Percentiles rank a stretch among this genome's conserved stretches.
Conservation (phyloP, 2,113 vertebrate genomes). For the Meles meles region DNA sequence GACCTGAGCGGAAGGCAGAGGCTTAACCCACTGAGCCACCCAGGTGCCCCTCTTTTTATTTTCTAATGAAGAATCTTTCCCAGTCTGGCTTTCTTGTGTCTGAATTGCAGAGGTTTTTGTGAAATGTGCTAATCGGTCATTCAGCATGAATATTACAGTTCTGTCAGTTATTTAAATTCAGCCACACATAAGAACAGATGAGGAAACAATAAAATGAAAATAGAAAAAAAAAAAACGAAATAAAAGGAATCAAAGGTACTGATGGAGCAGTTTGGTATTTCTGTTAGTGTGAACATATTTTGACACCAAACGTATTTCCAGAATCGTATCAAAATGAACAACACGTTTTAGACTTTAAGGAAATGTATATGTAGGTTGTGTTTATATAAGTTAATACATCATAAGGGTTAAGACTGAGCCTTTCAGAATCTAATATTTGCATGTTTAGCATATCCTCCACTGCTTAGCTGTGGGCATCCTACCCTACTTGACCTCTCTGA, state of each 20-base stretch:
- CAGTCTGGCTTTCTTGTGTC: background rate
- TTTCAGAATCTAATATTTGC: background rate
- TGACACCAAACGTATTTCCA: background rate
- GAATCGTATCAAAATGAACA: background rate
- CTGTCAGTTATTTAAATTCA: background rate
- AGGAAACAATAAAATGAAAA: background rate
- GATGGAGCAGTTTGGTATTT: background rate
- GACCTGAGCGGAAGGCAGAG: too few species aligned
- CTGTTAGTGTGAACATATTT: background rate
- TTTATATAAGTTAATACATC: background rate
- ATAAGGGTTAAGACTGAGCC: background rate
- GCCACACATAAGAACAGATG: background rate
- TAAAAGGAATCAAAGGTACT: background rate
- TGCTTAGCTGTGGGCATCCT: background rate
- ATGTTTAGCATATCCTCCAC: background rate
- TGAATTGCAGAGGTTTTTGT: background rate
- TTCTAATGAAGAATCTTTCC: constrained; percentile 5
- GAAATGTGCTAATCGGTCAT: background rate
- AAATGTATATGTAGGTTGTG: background rate
- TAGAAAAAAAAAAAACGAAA: background rate
- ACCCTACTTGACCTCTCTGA: background rate
- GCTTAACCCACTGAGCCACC: too few species aligned
- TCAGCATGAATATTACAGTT: background rate
- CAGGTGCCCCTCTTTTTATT: background rate
- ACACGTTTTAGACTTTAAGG: background rate